Evolutionary conservation across 2,113 vertebrate genomes (phyloP).

Genomic region (Xenopus borealis): DNA sequence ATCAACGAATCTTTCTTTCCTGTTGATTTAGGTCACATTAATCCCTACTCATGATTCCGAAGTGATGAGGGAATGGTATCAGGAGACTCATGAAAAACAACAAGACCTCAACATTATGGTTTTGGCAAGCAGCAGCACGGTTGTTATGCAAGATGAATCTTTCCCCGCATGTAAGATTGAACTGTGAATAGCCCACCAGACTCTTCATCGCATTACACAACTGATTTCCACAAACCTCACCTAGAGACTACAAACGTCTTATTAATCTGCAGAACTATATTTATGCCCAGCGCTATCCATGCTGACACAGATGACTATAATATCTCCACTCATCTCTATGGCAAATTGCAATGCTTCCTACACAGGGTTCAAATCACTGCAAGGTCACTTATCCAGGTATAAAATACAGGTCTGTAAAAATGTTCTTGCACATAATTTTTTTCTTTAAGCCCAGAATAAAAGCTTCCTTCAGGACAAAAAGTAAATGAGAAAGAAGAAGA

Average conservation of each 20-base stretch:
- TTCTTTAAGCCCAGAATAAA: slow-evolving; percentile 68
- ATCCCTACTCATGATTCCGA: slow-evolving; percentile 97
- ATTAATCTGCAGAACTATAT: slow-evolving; percentile 27
- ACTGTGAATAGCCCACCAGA: slow-evolving; percentile 67
- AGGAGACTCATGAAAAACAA: slow-evolving; percentile 95
- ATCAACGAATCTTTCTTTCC: no score
- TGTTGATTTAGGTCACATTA: slow-evolving; percentile 79
- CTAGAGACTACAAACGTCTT: slow-evolving; percentile 61
- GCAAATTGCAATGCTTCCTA: slow-evolving; percentile 65
- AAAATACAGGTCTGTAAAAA: slow-evolving; percentile 67
- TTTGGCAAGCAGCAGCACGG: slow-evolving; percentile 95
- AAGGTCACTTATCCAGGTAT: slow-evolving; percentile 62
- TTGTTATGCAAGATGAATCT: slow-evolving; percentile 99
- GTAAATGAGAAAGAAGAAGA: slow-evolving; percentile 46
- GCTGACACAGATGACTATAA: slow-evolving; percentile 66
- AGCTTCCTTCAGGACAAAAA: slow-evolving; percentile 61
- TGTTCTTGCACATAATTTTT: slow-evolving; percentile 63
- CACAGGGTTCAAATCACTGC: slow-evolving; percentile 65
- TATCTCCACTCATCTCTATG: slow-evolving; percentile 67
- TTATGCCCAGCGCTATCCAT: slow-evolving; percentile 65
- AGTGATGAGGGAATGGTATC: slow-evolving; percentile 97
- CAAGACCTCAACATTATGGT: slow-evolving; percentile 98
- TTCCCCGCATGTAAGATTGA: slow-evolving; percentile 98
- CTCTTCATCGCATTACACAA: slow-evolving; percentile 30
- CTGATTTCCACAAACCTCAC: slow-evolving; percentile 64